These are phyloP conservation scores for Rostratula benghalensis DNA, from an alignment of 2,113 vertebrate species.

Conservation along the genomic window DNA sequence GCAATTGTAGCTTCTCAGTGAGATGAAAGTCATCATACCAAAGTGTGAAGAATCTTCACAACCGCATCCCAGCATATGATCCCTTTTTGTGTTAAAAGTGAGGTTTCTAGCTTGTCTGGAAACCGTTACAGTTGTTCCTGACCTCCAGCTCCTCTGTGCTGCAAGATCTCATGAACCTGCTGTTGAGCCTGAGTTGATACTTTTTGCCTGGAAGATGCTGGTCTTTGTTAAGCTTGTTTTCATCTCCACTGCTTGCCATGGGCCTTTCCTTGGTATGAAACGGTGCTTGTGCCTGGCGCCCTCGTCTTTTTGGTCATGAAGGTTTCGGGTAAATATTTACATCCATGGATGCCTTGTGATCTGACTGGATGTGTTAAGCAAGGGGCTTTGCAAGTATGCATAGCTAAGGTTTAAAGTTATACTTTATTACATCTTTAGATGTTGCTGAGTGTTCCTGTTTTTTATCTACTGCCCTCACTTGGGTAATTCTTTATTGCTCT, in stretches of 20 bases:
- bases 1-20: neutral
- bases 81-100: neutral
- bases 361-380: neutral
- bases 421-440: neutral
- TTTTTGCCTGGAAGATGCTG: neutral
- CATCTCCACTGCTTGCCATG: accelerated
- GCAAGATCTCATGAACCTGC: neutral
- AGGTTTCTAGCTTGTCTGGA: neutral
- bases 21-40: constrained; percentile 1
- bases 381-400: neutral
- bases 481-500: constrained; percentile 27
- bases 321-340: neutral
- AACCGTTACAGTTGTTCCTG: accelerated
- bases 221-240: neutral
- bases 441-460: constrained; percentile 37
- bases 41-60: constrained; percentile 7
- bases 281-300: neutral
- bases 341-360: accelerated
- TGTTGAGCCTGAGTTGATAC: neutral
- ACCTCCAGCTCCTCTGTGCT: neutral
- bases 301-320: neutral
- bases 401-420: neutral
- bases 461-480: neutral
- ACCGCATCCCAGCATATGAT: neutral
- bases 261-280: neutral